Evolutionary conservation across 2,113 vertebrate genomes (phyloP).

Genomic region (Pterocles gutturalis): DNA sequence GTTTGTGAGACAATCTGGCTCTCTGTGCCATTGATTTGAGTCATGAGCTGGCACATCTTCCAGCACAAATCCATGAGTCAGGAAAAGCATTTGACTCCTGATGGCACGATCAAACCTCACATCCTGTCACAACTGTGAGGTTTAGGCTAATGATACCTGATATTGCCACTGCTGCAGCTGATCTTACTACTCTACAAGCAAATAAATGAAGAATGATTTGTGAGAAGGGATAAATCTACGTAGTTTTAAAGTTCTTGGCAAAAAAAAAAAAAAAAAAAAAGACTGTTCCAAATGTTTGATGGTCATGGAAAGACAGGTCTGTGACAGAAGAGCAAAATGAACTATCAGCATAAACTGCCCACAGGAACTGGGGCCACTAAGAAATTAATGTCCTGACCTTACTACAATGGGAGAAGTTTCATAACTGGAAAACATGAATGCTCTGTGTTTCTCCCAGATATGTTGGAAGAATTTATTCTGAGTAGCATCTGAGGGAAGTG

Average conservation of each 20-base stretch:
- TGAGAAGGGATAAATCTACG: neutral
- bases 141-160: neutral
- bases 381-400: constrained; percentile 71
- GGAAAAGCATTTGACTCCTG: neutral
- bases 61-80: neutral
- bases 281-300: constrained; percentile 22
- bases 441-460: neutral
- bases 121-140: neutral
- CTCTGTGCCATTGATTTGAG: neutral
- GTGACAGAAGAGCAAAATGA: constrained; percentile 69
- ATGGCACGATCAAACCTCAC: neutral
- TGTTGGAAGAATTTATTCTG: constrained; percentile 45
- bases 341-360: constrained; percentile 63
- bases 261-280: constrained; percentile 15
- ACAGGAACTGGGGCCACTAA: constrained; percentile 18
- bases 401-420: constrained; percentile 50
- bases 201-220: constrained; percentile 22
- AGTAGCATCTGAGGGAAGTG: neutral
- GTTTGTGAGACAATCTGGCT: neutral
- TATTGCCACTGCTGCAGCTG: neutral
- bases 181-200: neutral
- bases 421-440: constrained; percentile 63
- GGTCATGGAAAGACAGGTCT: constrained; percentile 36
- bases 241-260: constrained; percentile 45
- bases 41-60: neutral